Evolutionary conservation across 2,113 vertebrate genomes (phyloP).

Genomic region (Catharus fuscescens): DNA sequence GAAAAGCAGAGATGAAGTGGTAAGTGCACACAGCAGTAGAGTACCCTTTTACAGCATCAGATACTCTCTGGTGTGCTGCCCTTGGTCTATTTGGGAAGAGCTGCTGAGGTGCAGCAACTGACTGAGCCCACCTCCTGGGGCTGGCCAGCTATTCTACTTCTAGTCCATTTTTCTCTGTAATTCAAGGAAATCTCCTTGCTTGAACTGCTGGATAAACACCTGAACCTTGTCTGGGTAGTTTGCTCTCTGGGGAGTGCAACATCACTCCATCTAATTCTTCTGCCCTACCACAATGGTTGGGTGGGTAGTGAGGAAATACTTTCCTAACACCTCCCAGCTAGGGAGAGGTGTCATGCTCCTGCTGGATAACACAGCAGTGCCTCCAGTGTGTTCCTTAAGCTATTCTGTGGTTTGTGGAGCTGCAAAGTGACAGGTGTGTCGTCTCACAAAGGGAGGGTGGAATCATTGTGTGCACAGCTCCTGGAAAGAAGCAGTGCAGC

Average conservation of each 20-base stretch:
- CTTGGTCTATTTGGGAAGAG: background rate
- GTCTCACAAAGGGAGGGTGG: background rate
- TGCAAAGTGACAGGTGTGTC: background rate
- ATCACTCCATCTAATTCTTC: background rate
- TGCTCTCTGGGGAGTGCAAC: background rate
- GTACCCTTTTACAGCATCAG: background rate
- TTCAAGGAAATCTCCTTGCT: background rate
- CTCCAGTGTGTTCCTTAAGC: background rate
- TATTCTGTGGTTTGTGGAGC: background rate
- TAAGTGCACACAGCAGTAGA: background rate
- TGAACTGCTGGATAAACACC: background rate
- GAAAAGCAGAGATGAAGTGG: background rate
- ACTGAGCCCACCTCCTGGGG: background rate
- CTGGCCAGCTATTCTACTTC: background rate
- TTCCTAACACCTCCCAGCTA: background rate
- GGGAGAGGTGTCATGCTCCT: background rate
- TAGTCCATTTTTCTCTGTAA: background rate
- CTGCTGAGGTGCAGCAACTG: background rate
- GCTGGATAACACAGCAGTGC: background rate
- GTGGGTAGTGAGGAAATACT: background rate
- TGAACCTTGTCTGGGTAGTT: accelerated
- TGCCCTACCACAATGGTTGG: accelerated
- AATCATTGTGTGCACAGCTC: background rate
- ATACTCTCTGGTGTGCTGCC: background rate
- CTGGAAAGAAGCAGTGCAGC: background rate